Evolutionary conservation across 1,140 invertebrate genomes (phyloP).

Genomic region (Pogonomyrmex californicus): DNA sequence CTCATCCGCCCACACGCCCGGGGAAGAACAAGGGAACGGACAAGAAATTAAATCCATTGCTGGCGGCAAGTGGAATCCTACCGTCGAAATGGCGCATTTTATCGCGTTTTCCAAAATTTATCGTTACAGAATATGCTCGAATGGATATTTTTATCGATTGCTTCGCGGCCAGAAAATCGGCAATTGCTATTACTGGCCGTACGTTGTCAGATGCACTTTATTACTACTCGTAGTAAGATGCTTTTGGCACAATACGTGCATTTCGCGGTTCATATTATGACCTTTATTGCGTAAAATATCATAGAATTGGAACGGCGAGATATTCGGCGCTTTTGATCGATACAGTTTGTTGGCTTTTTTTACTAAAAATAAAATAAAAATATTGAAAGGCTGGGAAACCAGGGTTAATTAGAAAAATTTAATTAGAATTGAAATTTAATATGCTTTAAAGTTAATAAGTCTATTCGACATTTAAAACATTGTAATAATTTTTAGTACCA

Average conservation of each 20-base stretch:
- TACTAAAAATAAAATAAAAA: background rate
- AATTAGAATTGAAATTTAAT: background rate
- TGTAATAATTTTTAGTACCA: background rate
- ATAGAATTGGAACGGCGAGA: background rate
- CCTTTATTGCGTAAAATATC: conserved; percentile 8
- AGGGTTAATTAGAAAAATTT: background rate
- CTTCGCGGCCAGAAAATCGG: conserved; percentile 50
- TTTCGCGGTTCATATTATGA: conserved; percentile 18
- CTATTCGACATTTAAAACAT: background rate
- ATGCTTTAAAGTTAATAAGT: background rate
- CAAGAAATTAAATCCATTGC: conserved; percentile 73
- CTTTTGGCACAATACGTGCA: conserved; percentile 24
- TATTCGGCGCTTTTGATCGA: background rate
- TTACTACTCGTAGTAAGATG: background rate
- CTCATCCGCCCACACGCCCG: conserved; percentile 17
- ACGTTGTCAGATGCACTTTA: conserved; percentile 12
- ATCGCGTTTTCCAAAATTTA: conserved; percentile 75
- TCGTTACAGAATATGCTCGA: conserved; percentile 58
- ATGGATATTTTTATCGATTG: conserved; percentile 60
- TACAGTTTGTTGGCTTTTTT: background rate
- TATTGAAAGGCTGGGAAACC: background rate
- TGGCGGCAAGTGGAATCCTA: conserved; percentile 60
- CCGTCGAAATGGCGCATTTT: conserved; percentile 71
- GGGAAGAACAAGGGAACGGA: conserved; percentile 24
- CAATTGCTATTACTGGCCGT: conserved; percentile 69